phyloP scores from a whole-genome alignment of 2,113 vertebrate species.

The Agelaius phoeniceus region DNA sequence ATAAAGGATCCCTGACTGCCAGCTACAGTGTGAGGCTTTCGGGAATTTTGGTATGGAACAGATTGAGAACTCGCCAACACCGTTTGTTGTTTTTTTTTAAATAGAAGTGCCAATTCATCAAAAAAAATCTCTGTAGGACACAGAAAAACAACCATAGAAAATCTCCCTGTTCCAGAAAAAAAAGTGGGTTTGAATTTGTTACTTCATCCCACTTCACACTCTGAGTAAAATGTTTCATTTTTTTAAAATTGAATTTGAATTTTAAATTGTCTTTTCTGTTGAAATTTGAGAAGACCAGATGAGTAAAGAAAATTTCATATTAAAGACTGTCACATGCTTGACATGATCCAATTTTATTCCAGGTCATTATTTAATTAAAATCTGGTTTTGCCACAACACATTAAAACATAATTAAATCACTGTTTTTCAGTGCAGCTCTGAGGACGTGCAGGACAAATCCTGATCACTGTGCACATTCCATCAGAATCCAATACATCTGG shows the following conservation, averaged over 20 bases:
- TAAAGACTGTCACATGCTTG: background rate
- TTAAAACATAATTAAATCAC: background rate
- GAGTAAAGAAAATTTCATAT: background rate
- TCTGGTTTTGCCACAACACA: background rate
- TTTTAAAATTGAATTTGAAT: background rate
- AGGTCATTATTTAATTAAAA: background rate
- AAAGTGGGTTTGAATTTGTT: background rate
- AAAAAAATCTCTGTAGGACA: background rate
- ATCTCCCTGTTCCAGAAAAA: background rate
- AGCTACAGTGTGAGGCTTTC: background rate
- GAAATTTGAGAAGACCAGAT: background rate
- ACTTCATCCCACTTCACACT: background rate
- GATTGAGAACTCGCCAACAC: constrained; percentile 33
- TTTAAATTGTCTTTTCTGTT: background rate
- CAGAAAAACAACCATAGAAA: background rate
- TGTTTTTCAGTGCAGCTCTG: background rate
- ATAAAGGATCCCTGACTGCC: background rate
- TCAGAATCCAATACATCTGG: background rate
- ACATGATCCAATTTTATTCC: background rate
- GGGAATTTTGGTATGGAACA: background rate
- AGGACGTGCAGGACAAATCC: background rate
- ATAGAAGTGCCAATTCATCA: constrained; percentile 21
- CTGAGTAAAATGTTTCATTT: background rate
- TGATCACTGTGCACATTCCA: background rate
- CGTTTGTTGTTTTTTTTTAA: too few species aligned